Conservation (phyloP, 2,888 invertebrate genomes). For the Pandemis heparana region DNA sequence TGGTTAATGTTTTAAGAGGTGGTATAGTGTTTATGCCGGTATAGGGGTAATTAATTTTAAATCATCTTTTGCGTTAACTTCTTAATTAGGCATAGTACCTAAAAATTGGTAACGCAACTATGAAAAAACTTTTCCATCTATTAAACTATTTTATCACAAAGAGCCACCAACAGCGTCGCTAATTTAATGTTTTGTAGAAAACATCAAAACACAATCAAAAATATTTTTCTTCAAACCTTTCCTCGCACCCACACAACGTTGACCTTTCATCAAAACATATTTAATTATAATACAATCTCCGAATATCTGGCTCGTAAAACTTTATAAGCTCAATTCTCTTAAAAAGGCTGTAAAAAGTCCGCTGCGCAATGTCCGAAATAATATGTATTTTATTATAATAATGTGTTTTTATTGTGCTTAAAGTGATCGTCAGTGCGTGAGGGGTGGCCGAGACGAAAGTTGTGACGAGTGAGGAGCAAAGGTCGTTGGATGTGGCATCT, state of each 20-base stretch:
- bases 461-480: constrained; percentile 47
- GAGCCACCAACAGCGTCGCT: too few relatives aligned
- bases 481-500: constrained; percentile 25
- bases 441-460: constrained; percentile 57
- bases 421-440: constrained; percentile 60
- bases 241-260: neutral
- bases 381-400: constrained; percentile 63
- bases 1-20: too few relatives aligned
- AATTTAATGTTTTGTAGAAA: neutral
- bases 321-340: constrained; percentile 28
- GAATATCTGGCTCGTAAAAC: constrained; percentile 33
- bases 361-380: constrained; percentile 36
- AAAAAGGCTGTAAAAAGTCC: constrained; percentile 28
- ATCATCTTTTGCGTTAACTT: too few relatives aligned
- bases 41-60: too few relatives aligned
- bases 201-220: neutral
- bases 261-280: constrained; percentile 30
- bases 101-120: too few relatives aligned
- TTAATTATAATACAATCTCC: constrained; percentile 36
- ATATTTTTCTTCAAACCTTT: neutral
- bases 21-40: too few relatives aligned
- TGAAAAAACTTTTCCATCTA: too few relatives aligned
- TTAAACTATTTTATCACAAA: too few relatives aligned
- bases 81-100: too few relatives aligned
- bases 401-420: constrained; percentile 60